Conservation (phyloP, 1,140 invertebrate species). For the Lepidurus packardi region DNA sequence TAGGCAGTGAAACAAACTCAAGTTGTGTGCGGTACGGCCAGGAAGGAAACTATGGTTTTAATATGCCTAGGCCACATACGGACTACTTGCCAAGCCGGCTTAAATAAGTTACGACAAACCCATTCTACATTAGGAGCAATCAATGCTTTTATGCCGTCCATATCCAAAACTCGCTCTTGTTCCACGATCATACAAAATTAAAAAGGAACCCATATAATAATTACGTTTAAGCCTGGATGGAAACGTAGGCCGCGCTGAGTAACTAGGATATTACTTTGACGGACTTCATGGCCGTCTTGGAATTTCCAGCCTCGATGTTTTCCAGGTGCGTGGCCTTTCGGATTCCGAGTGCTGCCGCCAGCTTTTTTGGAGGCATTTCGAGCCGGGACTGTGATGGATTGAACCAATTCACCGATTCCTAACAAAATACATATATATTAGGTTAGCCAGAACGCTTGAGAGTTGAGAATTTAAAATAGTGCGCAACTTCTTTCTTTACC, state of each 20-base stretch:
- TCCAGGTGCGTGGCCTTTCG: constrained; percentile 54
- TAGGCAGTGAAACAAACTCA: too few species aligned
- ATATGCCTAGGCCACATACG: too few species aligned
- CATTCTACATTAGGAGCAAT: too few species aligned
- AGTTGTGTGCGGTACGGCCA: too few species aligned
- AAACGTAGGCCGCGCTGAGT: constrained; percentile 62
- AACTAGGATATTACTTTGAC: constrained; percentile 59
- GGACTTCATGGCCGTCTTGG: constrained; percentile 59
- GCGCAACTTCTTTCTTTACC: too few species aligned
- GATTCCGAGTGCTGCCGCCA: constrained; percentile 57
- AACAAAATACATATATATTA: neutral
- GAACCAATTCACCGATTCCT: neutral
- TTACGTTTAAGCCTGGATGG: constrained; percentile 74
- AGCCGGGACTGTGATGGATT: neutral
- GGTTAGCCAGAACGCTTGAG: neutral
- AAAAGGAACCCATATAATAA: constrained; percentile 34
- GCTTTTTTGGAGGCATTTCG: constrained; percentile 32
- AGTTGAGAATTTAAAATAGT: neutral
- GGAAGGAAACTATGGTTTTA: too few species aligned
- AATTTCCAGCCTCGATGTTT: constrained; percentile 66
- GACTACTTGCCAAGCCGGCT: too few species aligned
- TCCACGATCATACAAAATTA: constrained; percentile 23
- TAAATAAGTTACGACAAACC: too few species aligned
- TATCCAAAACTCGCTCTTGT: neutral
- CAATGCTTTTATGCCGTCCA: too few species aligned